Evolutionary conservation across 2,113 vertebrate genomes (phyloP), one percentile per base, ranked within the genome.

Genomic region (Alligator mississippiensis): DNA sequence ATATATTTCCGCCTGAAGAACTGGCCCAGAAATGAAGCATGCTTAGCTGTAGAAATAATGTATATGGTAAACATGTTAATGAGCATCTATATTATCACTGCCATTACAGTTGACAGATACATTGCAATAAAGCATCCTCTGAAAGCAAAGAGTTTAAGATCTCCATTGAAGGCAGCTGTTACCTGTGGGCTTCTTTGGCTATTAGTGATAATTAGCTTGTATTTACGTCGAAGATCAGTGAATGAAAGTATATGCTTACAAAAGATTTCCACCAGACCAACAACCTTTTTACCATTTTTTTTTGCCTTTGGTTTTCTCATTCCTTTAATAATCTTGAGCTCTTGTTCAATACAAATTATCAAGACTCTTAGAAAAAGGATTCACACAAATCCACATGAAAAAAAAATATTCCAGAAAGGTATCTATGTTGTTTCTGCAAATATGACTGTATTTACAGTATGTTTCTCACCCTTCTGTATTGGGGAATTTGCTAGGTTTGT

Each of bases 81-180:
- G 93, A 98, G 98, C 86, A 98, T 98, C 90, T 95, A 96, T 75
- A 92, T 97, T 0, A 54, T 97, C 85, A 96, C 66, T 0, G 94
- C 98, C 55, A 98, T 98, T 55, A 94, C 98, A 1, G 9, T 98
- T 1, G 98, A 98, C 81, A 92, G 97, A 66, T 98, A 98, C 14
- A 24, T 98, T 87, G 97, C 97, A 3, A 96, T 98, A 89, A 97
- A 97, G 64, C 96, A 98, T 84, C 98, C 98, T 0, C 70, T 98
- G 77, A 94, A 60, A 3, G 94, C 98, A 54, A 97, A 92, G 9
- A 8, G 68, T 47, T 83, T 98, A 21, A 96, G 98, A 57, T 98
- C 98, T 18, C 96, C 97, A 0, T 1, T 74, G 4, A 98, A 94
- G 80, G 97, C 98, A 0, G 93, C 30, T 0, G 55, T 97, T 2